These are phyloP conservation scores for Littorina saxatilis DNA, from an alignment of 1,140 invertebrate genomes.

Conservation along the genomic window DNA sequence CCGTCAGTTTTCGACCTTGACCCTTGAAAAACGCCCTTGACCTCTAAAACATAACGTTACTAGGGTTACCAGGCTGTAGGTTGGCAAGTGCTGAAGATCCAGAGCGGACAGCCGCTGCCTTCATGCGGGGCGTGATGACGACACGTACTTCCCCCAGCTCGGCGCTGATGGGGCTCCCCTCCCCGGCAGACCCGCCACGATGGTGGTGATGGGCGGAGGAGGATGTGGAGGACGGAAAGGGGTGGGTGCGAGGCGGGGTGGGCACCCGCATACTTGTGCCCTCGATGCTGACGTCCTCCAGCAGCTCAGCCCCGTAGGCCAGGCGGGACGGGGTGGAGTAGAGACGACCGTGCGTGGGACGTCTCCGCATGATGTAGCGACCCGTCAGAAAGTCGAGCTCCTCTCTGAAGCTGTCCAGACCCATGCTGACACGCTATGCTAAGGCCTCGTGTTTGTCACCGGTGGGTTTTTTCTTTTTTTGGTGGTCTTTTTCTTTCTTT, in stretches of 20 bases:
- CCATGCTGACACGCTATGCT: conserved; percentile 5
- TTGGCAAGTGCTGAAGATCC: conserved; percentile 10
- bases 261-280: conserved; percentile 16
- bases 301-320: background rate
- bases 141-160: conserved; percentile 18
- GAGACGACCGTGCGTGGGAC: conserved; percentile 12
- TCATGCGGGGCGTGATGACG: conserved; percentile 24
- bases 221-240: background rate
- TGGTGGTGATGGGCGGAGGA: background rate
- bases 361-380: conserved; percentile 24
- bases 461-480: too few species aligned
- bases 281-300: conserved; percentile 22
- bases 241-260: background rate
- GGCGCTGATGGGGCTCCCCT: background rate
- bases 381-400: conserved; percentile 35
- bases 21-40: too few species aligned
- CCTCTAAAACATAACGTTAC: too few species aligned
- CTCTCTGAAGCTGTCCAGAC: conserved; percentile 5
- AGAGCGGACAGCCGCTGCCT: conserved; percentile 16
- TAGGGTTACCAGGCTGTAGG: background rate
- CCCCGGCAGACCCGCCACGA: background rate
- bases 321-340: background rate
- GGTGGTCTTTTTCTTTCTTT: too few species aligned
- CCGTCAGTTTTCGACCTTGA: too few species aligned
- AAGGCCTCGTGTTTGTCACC: too few species aligned